Percentiles rank a stretch among this genome's conserved stretches.
phyloP scores from a whole-genome alignment of 2,888 invertebrate species.

The Cataglyphis albicans region DNA sequence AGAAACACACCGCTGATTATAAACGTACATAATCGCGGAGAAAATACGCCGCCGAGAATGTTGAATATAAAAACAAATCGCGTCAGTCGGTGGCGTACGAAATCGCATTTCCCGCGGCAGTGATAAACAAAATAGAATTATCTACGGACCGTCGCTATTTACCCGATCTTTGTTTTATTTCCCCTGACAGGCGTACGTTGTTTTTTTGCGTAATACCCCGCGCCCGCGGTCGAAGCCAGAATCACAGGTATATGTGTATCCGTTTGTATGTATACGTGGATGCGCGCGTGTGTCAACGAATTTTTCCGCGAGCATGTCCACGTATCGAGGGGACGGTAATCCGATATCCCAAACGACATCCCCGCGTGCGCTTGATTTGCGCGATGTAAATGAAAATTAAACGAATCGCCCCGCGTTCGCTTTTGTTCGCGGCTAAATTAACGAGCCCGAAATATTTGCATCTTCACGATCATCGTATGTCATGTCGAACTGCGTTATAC shows the following conservation, averaged over 20 bases:
- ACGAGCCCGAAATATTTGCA: conserved; percentile 45
- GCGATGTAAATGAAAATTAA: conserved; percentile 56
- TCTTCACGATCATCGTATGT: conserved; percentile 46
- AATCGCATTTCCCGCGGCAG: conserved; percentile 78
- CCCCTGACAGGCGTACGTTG: conserved; percentile 52
- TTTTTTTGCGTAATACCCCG: conserved; percentile 50
- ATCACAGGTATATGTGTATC: not conserved
- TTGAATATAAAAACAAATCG: conserved; percentile 39
- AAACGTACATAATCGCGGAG: conserved; percentile 29
- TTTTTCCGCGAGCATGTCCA: conserved; percentile 64
- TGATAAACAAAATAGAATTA: conserved; percentile 82
- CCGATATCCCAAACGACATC: conserved; percentile 58
- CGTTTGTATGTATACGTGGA: not conserved
- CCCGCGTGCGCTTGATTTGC: conserved; percentile 67
- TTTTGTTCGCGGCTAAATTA: conserved; percentile 52
- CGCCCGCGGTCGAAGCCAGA: conserved; percentile 34
- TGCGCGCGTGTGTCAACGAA: conserved; percentile 69
- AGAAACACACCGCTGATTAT: conserved; percentile 32
- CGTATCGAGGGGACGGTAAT: conserved; percentile 61
- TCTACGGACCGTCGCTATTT: conserved; percentile 63
- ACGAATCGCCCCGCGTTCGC: conserved; percentile 45
- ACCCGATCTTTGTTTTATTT: conserved; percentile 54
- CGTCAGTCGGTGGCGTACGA: conserved; percentile 69
- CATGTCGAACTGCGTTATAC: conserved; percentile 6
- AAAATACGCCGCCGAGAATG: conserved; percentile 4